phyloP scores from a whole-genome alignment of 2,113 vertebrate species.

The Siniperca knerii region DNA sequence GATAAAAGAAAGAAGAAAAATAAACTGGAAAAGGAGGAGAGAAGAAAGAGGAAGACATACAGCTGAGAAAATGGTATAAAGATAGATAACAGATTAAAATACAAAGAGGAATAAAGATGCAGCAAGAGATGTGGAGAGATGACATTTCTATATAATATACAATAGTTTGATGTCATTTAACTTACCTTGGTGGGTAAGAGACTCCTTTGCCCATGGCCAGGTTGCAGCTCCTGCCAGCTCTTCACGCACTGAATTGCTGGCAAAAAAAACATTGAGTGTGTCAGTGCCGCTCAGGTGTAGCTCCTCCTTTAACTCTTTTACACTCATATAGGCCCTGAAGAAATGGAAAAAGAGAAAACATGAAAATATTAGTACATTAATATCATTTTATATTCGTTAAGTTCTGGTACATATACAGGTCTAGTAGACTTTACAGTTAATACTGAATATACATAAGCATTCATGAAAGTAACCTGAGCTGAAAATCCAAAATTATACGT shows the following conservation, averaged over 20 bases:
- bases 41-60: neutral
- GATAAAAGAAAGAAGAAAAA: neutral
- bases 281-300: slow-evolving; percentile 91
- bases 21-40: neutral
- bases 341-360: slow-evolving; percentile 18
- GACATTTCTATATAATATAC: neutral
- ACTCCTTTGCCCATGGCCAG: slow-evolving; percentile 99
- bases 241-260: slow-evolving; percentile 91
- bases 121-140: neutral
- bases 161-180: slow-evolving; percentile 8
- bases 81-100: neutral
- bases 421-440: no score
- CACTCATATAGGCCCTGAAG: slow-evolving; percentile 93
- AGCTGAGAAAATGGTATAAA: neutral
- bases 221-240: slow-evolving; percentile 95
- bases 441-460: no score
- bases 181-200: slow-evolving; percentile 87
- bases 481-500: no score
- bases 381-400: neutral
- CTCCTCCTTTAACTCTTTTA: slow-evolving; percentile 95
- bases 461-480: no score
- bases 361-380: neutral
- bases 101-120: neutral
- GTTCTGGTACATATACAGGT: no score
- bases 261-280: slow-evolving; percentile 96